Conservation (phyloP, 53 echinoderm and acorn worm genomes). For the Patiria pectinifera region DNA sequence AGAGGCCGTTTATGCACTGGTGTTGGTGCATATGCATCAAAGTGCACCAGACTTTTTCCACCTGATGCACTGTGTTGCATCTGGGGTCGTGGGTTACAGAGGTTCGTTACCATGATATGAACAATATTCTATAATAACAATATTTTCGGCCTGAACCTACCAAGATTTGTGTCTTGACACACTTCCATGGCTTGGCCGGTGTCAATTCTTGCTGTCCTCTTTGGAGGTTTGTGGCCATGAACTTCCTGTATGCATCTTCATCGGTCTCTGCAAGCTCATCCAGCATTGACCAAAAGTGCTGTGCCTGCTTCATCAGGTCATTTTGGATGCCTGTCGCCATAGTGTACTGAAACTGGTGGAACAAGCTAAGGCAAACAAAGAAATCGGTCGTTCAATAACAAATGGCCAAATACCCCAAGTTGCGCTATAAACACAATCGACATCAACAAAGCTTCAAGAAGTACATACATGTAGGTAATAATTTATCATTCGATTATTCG, state of each 20-base stretch:
- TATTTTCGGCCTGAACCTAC: constrained; percentile 30
- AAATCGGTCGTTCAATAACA: background rate
- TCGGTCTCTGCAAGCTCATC: constrained; percentile 89
- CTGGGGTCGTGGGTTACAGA: no score
- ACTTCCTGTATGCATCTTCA: constrained; percentile 84
- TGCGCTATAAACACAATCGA: no score
- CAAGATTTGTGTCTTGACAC: constrained; percentile 71
- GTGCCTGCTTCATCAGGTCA: constrained; percentile 85
- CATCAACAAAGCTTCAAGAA: no score
- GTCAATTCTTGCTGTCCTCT: constrained; percentile 68
- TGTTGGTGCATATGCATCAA: no score
- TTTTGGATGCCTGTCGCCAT: constrained; percentile 44
- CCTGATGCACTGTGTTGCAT: no score
- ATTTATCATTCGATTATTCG: no score
- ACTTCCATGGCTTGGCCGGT: constrained; percentile 81
- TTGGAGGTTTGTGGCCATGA: constrained; percentile 80
- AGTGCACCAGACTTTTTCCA: no score
- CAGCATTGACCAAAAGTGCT: constrained; percentile 92
- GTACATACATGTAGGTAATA: no score
- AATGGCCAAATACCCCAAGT: no score
- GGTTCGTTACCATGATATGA: no score
- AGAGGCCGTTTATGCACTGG: no score
- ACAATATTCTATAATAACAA: no score
- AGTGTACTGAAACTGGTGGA: background rate
- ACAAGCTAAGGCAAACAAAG: background rate